Evolutionary conservation across 2,888 invertebrate genomes (phyloP).

Genomic region (Leuctra nigra): DNA sequence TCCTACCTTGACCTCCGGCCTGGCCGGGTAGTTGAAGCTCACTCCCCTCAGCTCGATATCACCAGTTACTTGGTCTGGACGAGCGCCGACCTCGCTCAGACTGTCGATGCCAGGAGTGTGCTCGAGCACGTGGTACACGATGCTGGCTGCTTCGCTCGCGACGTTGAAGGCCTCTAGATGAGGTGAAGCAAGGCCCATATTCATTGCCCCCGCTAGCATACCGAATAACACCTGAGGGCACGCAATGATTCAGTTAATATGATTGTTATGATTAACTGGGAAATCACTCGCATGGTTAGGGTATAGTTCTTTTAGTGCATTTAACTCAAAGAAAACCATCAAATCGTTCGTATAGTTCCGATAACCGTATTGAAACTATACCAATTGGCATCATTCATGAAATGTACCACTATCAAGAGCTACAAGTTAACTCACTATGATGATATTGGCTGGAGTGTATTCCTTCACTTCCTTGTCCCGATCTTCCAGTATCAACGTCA

Average conservation of each 20-base stretch:
- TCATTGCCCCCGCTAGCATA: slow-evolving; percentile 69
- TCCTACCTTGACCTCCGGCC: slow-evolving; percentile 60
- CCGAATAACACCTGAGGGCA: slow-evolving; percentile 66
- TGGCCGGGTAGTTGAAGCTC: slow-evolving; percentile 68
- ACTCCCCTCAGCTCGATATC: slow-evolving; percentile 61
- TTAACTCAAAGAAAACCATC: too few species aligned
- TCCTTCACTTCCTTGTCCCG: slow-evolving; percentile 30
- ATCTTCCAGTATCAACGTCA: slow-evolving; percentile 37
- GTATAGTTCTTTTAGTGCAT: too few species aligned
- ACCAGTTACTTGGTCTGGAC: slow-evolving; percentile 50
- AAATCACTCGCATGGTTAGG: too few species aligned
- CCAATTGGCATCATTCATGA: too few species aligned
- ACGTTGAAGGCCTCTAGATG: slow-evolving; percentile 66
- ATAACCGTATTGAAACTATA: too few species aligned
- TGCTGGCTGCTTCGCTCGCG: slow-evolving; percentile 66
- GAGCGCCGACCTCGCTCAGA: slow-evolving; percentile 52
- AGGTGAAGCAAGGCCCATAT: slow-evolving; percentile 66
- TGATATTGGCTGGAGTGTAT: slow-evolving; percentile 35
- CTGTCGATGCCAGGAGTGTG: slow-evolving; percentile 65
- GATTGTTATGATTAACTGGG: too few species aligned
- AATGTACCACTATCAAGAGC: too few species aligned
- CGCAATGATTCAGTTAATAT: too few species aligned
- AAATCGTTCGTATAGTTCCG: too few species aligned
- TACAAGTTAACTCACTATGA: slow-evolving; percentile 38
- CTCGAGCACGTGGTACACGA: slow-evolving; percentile 67